A percentile compares a stretch with the other conserved stretches of the same genome.
Evolutionary conservation across 2,888 invertebrate genomes (phyloP).

Genomic region (Corythucha ciliata): DNA sequence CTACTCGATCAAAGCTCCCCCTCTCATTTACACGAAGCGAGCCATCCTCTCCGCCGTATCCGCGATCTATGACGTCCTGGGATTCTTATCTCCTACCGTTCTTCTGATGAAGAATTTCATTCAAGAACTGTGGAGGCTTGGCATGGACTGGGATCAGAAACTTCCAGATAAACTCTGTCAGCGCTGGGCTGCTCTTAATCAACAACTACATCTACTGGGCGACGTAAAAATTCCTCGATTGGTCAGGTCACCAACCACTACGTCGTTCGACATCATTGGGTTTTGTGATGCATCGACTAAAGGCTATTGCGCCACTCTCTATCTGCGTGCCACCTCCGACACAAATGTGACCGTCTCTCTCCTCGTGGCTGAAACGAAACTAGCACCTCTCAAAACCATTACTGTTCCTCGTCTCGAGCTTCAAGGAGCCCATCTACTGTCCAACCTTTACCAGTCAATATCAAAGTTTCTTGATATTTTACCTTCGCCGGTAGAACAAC

Average conservation of each 20-base stretch:
- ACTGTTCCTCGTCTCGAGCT: constrained; percentile 12
- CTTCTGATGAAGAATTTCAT: neutral
- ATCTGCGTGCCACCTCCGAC: neutral
- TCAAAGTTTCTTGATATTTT: neutral
- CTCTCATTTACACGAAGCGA: constrained; percentile 25
- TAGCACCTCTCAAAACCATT: constrained; percentile 9
- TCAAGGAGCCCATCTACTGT: constrained; percentile 22
- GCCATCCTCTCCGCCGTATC: constrained; percentile 24
- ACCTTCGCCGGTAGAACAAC: neutral
- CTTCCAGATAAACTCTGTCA: neutral
- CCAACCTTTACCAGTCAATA: constrained; percentile 4
- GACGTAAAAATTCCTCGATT: constrained; percentile 10
- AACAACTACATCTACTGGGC: neutral
- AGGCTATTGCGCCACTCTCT: constrained; percentile 13
- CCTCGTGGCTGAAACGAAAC: constrained; percentile 8
- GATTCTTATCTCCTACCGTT: neutral
- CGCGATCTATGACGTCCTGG: neutral
- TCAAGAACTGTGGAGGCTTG: constrained; percentile 5
- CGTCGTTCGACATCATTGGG: neutral
- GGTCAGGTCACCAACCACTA: neutral
- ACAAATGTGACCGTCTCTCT: neutral
- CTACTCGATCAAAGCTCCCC: constrained; percentile 16
- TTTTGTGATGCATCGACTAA: constrained; percentile 16
- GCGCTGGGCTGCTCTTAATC: neutral
- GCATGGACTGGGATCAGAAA: constrained; percentile 3